Percentiles rank a stretch among this genome's conserved stretches.
These are phyloP conservation scores for Ephydatia muelleri DNA, from an alignment of 37 sponge, comb jelly and placozoan genomes.

Conservation along the genomic window DNA sequence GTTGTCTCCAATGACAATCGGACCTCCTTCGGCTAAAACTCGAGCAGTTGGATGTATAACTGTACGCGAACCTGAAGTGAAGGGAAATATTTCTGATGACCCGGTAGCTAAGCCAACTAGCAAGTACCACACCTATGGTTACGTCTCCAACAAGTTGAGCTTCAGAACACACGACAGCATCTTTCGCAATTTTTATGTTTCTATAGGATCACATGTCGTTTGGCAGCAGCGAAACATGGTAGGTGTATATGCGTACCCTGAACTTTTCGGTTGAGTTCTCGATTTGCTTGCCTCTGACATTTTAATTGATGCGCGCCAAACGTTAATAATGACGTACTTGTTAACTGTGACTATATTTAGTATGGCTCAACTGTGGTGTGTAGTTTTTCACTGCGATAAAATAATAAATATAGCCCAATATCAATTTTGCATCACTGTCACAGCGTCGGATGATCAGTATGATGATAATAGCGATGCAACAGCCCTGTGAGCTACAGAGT, in stretches of 20 bases:
- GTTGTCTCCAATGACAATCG: conserved; percentile 88
- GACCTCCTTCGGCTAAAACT: conserved; percentile 91
- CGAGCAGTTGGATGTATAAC: conserved; percentile 91
- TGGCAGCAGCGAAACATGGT: background rate
- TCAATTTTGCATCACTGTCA: too few species aligned
- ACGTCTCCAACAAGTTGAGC: conserved; percentile 89
- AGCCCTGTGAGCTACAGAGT: too few species aligned
- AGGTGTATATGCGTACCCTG: background rate
- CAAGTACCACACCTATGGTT: conserved; percentile 68
- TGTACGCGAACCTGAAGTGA: conserved; percentile 69
- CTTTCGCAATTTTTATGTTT: conserved; percentile 70
- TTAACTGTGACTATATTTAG: background rate
- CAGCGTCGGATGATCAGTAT: too few species aligned
- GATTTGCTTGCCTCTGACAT: conserved; percentile 5
- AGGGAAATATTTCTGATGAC: background rate
- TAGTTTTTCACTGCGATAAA: too few species aligned
- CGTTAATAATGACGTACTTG: background rate
- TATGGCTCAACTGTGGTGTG: too few species aligned
- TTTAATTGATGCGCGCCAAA: background rate
- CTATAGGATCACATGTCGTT: conserved; percentile 11
- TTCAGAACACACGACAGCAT: conserved; percentile 92
- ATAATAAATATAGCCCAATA: too few species aligned
- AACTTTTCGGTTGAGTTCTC: background rate
- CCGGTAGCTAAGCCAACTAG: background rate
- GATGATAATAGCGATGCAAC: too few species aligned